Evolutionary conservation across 2,888 invertebrate genomes (phyloP).

Genomic region (Callinectes sapidus): DNA sequence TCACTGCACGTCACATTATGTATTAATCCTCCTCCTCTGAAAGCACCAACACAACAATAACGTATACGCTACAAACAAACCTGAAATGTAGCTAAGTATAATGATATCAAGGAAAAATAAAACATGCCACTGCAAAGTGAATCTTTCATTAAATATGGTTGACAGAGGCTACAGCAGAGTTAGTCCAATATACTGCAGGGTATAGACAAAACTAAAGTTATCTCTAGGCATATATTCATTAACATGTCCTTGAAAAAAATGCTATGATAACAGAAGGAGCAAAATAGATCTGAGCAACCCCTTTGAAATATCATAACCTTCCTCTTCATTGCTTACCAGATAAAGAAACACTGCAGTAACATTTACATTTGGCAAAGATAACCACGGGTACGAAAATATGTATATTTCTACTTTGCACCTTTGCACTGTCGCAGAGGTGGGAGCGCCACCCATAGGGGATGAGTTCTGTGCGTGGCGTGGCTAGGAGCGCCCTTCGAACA

Average conservation of each 20-base stretch:
- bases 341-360: not conserved
- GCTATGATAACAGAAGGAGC: not conserved
- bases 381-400: slow-evolving; percentile 30
- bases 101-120: not conserved
- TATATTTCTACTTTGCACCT: slow-evolving; percentile 13
- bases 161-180: slow-evolving; percentile 7
- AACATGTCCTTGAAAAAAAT: not conserved
- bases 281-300: slow-evolving; percentile 19
- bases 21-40: no score
- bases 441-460: not conserved
- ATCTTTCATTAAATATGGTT: not conserved
- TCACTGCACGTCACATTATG: no score
- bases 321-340: not conserved
- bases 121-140: not conserved
- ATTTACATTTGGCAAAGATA: slow-evolving; percentile 32
- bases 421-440: not conserved
- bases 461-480: slow-evolving; percentile 31
- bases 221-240: not conserved
- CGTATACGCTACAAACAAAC: no score
- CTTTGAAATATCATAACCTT: slow-evolving; percentile 15
- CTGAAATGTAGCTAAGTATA: not conserved
- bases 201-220: not conserved
- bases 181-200: slow-evolving; percentile 28
- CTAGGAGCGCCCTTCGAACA: slow-evolving; percentile 63
- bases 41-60: no score